Evolutionary conservation across 2,113 vertebrate genomes (phyloP), one percentile per base, ranked within the genome.

Genomic region (Anhinga rufa): DNA sequence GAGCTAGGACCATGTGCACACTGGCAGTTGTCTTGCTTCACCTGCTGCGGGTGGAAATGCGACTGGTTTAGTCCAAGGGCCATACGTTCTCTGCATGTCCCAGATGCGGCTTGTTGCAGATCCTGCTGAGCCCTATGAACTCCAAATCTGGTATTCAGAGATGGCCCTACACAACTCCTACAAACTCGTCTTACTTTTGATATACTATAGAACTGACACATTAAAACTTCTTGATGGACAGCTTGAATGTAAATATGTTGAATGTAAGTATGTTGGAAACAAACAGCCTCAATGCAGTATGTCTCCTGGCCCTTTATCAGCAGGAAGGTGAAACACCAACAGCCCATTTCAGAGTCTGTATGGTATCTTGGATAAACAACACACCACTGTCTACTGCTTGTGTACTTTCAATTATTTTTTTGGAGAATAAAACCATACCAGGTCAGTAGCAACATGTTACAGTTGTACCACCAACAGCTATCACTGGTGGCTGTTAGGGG

Each of bases 41-140:
- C 31, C 64, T 60, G 46, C 65, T 78, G 70, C 5, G 9, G 65
- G 31, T 54, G 44, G 20, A 49, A 71, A 29, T 2, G 31, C 4
- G 20, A 13, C 26, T 7, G 31, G 10, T 16, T 38, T 9, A 58
- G 48, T 3, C 19, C 48, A 20, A 7, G 22, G 13, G 31, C 52
- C 5, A 5, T 1, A 3, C 0, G 0, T 17, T 18, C 24, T 55
- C 82, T 60, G 52, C 58, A 48, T 36, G 6, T 9, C 17, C 54
- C 65, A 18, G 7, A 17, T 7, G 10, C 1, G 2, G 18, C 17
- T 1, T 68, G 17, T 0, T 21, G 40, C 9, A 34, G 69, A 42
- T 5, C 62, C 74, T 72, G 34, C 32, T 13, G 17, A 75, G 28
- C 38, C 25, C 74, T 40, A 1, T 6, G 20, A 44, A 26, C 11